Evolutionary conservation across 1,140 invertebrate species (phyloP).

Genomic region (Caenorhabditis tropicalis): DNA sequence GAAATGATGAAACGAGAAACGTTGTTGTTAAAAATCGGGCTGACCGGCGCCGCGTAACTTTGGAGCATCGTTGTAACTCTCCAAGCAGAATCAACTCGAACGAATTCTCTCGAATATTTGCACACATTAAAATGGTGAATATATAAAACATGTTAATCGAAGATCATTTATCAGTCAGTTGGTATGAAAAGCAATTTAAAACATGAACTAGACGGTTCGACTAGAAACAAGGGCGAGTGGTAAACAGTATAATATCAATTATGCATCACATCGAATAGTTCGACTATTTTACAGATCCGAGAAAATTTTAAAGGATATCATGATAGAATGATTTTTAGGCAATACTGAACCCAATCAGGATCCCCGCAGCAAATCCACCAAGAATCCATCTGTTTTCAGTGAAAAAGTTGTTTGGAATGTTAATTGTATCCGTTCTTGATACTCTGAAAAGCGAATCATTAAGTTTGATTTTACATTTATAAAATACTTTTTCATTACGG

Average conservation of each 20-base stretch:
- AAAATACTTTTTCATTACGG: slow-evolving; percentile 1
- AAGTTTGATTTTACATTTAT: neutral
- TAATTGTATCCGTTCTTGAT: neutral
- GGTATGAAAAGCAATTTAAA: neutral
- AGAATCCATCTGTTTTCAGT: neutral
- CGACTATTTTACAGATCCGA: neutral
- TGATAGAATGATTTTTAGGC: neutral
- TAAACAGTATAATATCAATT: neutral
- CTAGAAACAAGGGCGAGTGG: neutral
- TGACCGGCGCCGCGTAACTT: neutral
- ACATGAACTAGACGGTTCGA: neutral
- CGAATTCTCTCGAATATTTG: neutral
- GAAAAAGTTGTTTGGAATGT: neutral
- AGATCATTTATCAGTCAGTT: neutral
- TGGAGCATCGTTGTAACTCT: neutral
- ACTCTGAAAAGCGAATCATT: neutral
- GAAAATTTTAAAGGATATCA: neutral
- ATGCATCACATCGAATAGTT: neutral
- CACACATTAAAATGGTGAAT: neutral
- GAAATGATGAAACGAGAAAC: slow-evolving; percentile 15
- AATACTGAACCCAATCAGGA: slow-evolving; percentile 13
- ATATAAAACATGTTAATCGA: neutral
- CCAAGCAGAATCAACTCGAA: neutral
- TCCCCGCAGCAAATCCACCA: neutral
- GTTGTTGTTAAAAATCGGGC: neutral